These are phyloP conservation scores for Colinus virginianus DNA, from an alignment of 2,113 vertebrate genomes.

Conservation along the genomic window DNA sequence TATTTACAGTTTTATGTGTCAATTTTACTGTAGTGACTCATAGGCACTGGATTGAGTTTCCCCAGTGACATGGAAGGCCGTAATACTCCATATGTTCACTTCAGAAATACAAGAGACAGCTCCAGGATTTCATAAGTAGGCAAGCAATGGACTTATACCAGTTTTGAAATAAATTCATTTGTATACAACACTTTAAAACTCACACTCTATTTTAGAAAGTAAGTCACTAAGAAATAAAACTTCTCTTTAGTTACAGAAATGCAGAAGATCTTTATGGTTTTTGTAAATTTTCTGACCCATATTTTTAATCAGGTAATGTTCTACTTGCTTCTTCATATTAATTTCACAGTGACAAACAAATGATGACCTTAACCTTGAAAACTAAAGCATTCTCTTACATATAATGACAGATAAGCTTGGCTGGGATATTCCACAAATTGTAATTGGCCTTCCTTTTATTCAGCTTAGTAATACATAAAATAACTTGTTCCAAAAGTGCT, in stretches of 20 bases:
- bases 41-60: background rate
- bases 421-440: background rate
- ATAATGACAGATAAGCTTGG: background rate
- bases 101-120: background rate
- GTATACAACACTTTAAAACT: background rate
- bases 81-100: fast-evolving
- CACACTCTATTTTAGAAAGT: background rate
- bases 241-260: background rate
- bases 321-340: background rate
- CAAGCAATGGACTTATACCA: background rate
- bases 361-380: background rate
- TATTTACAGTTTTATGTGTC: background rate
- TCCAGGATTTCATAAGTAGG: background rate
- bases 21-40: background rate
- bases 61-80: fast-evolving
- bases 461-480: background rate
- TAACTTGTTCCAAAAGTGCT: background rate
- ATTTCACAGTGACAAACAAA: background rate
- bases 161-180: background rate
- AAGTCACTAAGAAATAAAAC: background rate
- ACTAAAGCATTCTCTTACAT: background rate
- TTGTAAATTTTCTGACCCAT: background rate
- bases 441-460: background rate
- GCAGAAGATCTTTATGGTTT: fast-evolving
- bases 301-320: background rate